Percentiles rank a stretch among this genome's conserved stretches.
Evolutionary conservation across 2,113 vertebrate species (phyloP).

Genomic region (Chlamydotis undulata): DNA sequence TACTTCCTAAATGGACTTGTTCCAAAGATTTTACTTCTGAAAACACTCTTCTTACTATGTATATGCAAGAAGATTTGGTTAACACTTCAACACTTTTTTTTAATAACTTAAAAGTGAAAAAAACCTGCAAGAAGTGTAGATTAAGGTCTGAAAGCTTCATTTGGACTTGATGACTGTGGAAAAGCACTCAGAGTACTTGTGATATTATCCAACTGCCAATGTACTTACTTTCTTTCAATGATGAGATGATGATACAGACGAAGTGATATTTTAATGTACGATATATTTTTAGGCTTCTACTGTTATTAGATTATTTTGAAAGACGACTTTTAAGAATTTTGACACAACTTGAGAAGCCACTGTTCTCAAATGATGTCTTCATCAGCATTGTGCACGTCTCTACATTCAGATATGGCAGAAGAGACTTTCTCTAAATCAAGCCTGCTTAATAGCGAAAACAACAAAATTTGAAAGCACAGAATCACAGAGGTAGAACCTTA

Average conservation of each 20-base stretch:
- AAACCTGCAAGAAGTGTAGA: background rate
- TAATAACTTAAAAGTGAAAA: background rate
- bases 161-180: background rate
- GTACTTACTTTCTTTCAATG: background rate
- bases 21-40: background rate
- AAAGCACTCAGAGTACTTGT: background rate
- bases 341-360: background rate
- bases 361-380: background rate
- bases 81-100: background rate
- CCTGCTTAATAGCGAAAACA: background rate
- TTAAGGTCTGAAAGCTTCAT: background rate
- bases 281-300: background rate
- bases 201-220: background rate
- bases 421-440: background rate
- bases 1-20: background rate
- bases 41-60: background rate
- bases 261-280: background rate
- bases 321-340: background rate
- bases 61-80: background rate
- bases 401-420: background rate
- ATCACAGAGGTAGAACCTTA: background rate
- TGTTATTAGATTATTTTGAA: background rate
- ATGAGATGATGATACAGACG: background rate
- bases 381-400: background rate
- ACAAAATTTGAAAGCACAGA: background rate